phyloP scores from a whole-genome alignment of 2,888 invertebrate species.

The Agriopis marginaria region DNA sequence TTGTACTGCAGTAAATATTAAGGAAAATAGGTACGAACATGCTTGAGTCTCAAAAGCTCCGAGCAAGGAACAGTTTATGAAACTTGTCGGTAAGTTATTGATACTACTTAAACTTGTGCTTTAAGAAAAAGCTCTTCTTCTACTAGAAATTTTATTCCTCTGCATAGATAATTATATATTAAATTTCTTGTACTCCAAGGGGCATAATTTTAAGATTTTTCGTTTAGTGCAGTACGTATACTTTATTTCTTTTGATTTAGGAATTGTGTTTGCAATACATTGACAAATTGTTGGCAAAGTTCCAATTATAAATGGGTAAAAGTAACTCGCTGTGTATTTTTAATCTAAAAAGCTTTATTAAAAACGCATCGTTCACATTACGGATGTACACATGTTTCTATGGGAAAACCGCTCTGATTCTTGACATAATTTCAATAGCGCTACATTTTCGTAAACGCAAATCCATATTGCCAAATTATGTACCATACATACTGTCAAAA shows the following conservation, averaged over 20 bases:
- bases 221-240: too few relatives aligned
- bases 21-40: conserved; percentile 25
- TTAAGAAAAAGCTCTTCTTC: background rate
- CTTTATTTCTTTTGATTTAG: too few relatives aligned
- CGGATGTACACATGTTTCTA: too few relatives aligned
- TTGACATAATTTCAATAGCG: too few relatives aligned
- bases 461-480: too few relatives aligned
- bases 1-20: conserved; percentile 37
- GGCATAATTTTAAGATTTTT: too few relatives aligned
- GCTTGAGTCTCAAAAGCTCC: conserved; percentile 20
- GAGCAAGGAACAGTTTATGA: conserved; percentile 22
- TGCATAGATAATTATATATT: too few relatives aligned
- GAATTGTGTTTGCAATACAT: background rate
- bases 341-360: conserved; percentile 68
- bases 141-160: background rate
- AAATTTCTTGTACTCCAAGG: background rate
- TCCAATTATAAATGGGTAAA: background rate
- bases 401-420: too few relatives aligned
- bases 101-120: background rate
- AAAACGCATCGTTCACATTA: conserved; percentile 45
- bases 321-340: conserved; percentile 47
- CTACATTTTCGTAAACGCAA: too few relatives aligned
- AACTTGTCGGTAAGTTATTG: conserved; percentile 19
- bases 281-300: background rate
- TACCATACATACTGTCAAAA: too few relatives aligned